phyloP scores from a whole-genome alignment of 2,888 invertebrate species.

The Oxycera nigricornis region DNA sequence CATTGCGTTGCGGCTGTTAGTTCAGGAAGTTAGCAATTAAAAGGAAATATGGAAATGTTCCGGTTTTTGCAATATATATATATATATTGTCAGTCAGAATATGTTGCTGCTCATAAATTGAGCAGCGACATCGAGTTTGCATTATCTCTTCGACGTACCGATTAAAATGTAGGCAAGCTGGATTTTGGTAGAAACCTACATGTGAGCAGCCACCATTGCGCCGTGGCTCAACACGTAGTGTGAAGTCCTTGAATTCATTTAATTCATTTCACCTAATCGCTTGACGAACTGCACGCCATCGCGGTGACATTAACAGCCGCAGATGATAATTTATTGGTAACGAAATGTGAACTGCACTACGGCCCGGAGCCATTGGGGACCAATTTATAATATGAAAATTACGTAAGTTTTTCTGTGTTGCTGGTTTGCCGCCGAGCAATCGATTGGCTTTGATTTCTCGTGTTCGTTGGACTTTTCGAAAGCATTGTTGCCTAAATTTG shows the following conservation, averaged over 20 bases:
- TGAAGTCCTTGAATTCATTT: conserved; percentile 33
- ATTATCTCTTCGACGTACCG: neutral
- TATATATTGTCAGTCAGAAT: conserved; percentile 36
- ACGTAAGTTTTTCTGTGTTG: conserved; percentile 23
- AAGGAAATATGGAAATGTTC: conserved; percentile 42
- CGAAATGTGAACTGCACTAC: conserved; percentile 24
- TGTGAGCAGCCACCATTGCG: neutral
- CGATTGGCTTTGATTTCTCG: conserved; percentile 16
- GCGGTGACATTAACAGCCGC: conserved; percentile 32
- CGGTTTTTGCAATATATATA: too few species aligned
- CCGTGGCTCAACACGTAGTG: neutral
- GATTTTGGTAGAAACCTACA: neutral
- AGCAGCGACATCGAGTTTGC: neutral
- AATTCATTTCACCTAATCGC: conserved; percentile 30
- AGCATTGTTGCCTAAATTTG: neutral
- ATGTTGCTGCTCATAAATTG: neutral
- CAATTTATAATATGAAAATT: conserved; percentile 21
- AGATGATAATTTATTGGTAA: conserved; percentile 26
- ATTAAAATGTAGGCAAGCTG: neutral
- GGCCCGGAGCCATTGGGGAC: conserved; percentile 14
- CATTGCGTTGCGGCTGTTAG: neutral
- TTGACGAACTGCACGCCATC: conserved; percentile 19
- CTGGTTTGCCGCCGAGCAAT: neutral
- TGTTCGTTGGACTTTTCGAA: neutral
- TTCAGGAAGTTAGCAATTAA: conserved; percentile 27